Evolutionary conservation across 2,113 vertebrate genomes (phyloP).

Genomic region (Genyomyrus donnyi): DNA sequence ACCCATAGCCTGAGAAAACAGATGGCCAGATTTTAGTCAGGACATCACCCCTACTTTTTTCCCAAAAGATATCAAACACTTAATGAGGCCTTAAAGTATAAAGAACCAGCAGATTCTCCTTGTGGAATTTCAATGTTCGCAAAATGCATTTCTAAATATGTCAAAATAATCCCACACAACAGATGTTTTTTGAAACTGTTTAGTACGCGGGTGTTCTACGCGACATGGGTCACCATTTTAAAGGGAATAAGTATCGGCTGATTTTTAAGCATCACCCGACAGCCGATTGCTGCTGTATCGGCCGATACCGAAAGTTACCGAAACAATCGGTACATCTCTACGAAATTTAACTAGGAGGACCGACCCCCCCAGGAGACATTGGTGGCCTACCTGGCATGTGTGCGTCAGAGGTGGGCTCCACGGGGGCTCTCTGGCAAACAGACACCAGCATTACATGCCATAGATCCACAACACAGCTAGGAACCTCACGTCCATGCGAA

Average conservation of each 20-base stretch:
- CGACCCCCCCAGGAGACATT: background rate
- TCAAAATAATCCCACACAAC: background rate
- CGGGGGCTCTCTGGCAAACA: conserved; percentile 60
- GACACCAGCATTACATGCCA: background rate
- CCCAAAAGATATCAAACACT: no score
- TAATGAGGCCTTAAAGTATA: no score
- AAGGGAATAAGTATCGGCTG: background rate
- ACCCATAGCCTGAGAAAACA: no score
- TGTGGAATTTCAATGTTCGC: background rate
- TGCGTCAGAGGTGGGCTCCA: conserved; percentile 58
- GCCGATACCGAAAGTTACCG: background rate
- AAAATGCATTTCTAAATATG: background rate
- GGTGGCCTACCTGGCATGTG: conserved; percentile 56
- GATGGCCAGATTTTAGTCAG: no score
- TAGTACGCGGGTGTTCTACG: background rate
- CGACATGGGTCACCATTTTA: background rate
- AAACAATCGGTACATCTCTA: background rate
- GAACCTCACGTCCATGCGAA: background rate
- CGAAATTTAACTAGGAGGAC: background rate
- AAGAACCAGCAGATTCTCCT: background rate
- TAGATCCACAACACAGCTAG: background rate
- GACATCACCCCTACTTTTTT: no score
- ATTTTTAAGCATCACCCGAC: background rate
- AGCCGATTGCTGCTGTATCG: background rate
- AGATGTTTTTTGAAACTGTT: background rate